These are phyloP conservation scores for Macroglossus sobrinus DNA, from an alignment of 2,113 vertebrate genomes.

Conservation along the genomic window DNA sequence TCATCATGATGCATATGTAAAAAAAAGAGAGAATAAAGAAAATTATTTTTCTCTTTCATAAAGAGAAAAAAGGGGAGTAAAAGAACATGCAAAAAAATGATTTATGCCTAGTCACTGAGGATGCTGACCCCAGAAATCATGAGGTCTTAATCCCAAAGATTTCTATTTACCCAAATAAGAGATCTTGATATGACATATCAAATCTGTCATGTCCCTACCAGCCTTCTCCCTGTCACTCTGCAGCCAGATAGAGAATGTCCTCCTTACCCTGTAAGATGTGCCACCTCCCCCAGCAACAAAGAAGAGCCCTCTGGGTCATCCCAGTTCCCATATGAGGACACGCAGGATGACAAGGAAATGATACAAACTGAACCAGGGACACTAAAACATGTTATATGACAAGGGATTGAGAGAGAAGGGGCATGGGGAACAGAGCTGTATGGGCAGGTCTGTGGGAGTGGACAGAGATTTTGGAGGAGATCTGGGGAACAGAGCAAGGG, in stretches of 20 bases:
- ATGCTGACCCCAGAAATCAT: neutral
- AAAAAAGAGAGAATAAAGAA: neutral
- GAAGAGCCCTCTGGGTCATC: neutral
- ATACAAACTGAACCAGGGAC: neutral
- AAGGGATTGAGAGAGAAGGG: neutral
- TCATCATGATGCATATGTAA: neutral
- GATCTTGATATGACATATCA: neutral
- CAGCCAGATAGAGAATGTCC: neutral
- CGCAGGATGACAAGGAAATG: neutral
- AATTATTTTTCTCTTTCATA: neutral
- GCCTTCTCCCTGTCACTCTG: neutral
- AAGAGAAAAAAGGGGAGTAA: neutral
- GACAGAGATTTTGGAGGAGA: neutral
- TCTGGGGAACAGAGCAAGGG: neutral
- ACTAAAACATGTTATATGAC: rapidly evolving
- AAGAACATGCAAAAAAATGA: neutral
- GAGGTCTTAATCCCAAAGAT: neutral
- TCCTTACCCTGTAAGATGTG: neutral
- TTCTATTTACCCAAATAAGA: neutral
- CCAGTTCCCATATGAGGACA: neutral
- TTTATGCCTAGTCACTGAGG: neutral
- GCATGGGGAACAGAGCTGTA: neutral
- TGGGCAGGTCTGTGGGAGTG: neutral
- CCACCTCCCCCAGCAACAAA: neutral
- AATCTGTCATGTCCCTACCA: neutral